These are phyloP conservation scores for Tachysurus vachellii DNA, from an alignment of 2,113 vertebrate species.

Conservation along the genomic window DNA sequence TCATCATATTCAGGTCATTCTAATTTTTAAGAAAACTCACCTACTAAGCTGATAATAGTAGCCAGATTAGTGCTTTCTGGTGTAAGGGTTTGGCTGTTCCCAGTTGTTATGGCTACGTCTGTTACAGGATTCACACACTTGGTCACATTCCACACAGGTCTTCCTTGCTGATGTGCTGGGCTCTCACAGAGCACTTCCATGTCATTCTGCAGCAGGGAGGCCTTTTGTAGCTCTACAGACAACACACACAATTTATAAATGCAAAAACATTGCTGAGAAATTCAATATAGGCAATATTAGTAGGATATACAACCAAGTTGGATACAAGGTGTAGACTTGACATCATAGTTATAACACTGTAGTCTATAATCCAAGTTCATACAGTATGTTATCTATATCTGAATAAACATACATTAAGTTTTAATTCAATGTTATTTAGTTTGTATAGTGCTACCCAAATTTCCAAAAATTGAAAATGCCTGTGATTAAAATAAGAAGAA, in stretches of 20 bases:
- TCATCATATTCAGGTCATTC: not conserved
- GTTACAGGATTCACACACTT: slow-evolving; percentile 46
- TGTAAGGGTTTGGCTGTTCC: not conserved
- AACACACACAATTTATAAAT: not conserved
- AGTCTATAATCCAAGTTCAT: not conserved
- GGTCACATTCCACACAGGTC: slow-evolving; percentile 63
- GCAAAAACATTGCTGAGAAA: not conserved
- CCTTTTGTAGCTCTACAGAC: slow-evolving; percentile 61
- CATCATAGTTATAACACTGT: not conserved
- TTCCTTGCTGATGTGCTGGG: slow-evolving; percentile 57
- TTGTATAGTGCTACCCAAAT: too few species aligned
- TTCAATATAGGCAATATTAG: not conserved
- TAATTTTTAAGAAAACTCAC: slow-evolving; percentile 42
- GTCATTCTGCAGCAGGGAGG: slow-evolving; percentile 59
- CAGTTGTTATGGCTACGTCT: not conserved
- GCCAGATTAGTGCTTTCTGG: slow-evolving; percentile 28
- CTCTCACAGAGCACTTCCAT: slow-evolving; percentile 59
- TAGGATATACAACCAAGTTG: too few species aligned
- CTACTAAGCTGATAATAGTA: slow-evolving; percentile 44
- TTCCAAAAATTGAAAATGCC: not conserved
- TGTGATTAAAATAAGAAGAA: not conserved
- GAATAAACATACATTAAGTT: not conserved
- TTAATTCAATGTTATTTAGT: not conserved
- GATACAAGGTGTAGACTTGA: not conserved
- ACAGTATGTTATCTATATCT: not conserved